Evolutionary conservation across 2,797 vertebrate species (phyloP).

Genomic region (Arremon aurantiirostris): DNA sequence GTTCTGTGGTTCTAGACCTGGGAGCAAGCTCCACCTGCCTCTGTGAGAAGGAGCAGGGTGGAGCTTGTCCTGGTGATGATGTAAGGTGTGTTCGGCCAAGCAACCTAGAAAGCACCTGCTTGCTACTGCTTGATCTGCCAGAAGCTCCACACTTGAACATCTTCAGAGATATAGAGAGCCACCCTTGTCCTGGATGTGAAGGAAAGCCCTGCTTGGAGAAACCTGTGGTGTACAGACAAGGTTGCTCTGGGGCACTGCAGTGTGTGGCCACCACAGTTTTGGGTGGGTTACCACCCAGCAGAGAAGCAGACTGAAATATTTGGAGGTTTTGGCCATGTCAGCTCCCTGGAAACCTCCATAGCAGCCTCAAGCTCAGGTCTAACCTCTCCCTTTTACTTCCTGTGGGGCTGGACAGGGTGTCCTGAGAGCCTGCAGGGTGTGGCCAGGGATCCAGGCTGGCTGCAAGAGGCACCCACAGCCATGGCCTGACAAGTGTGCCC

Average conservation of each 20-base stretch:
- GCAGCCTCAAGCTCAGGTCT: background rate
- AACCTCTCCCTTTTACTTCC: background rate
- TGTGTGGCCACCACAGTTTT: background rate
- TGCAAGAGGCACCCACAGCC: background rate
- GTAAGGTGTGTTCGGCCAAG: background rate
- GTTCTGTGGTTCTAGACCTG: background rate
- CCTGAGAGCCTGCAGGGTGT: accelerated
- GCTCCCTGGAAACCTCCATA: background rate
- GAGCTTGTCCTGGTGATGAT: background rate
- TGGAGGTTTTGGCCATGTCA: background rate
- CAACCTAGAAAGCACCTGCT: background rate
- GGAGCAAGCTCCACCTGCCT: background rate
- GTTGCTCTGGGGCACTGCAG: background rate
- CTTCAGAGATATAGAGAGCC: background rate
- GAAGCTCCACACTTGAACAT: background rate
- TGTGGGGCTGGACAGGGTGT: background rate
- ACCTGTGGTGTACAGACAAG: background rate
- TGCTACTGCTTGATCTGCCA: background rate
- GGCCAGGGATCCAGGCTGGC: background rate
- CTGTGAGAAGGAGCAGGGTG: background rate
- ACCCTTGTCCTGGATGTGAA: background rate
- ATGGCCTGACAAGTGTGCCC: background rate
- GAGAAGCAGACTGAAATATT: background rate
- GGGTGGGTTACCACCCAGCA: background rate
- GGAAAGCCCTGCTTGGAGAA: background rate